Base-by-base conservation (phyloP, 1,140 invertebrate genomes). In the Solenopsis fugax region DNA sequence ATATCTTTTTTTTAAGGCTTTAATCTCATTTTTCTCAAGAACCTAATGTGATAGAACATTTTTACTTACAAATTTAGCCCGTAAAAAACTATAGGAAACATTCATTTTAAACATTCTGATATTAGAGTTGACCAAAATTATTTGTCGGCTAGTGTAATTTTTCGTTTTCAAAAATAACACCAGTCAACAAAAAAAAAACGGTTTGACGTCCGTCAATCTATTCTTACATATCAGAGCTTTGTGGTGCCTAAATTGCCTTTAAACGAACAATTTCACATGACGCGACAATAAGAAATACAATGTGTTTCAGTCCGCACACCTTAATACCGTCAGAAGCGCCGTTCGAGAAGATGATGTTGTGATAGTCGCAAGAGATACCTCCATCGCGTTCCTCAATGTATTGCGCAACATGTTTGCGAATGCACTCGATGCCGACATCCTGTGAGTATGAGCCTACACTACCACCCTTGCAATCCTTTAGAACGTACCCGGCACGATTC, bases 311-410 rank as follows among this genome's bases (percentile, higher is more conserved):
- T 1, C 29, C 2, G 2, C 91, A 85, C 90, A 97, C 97, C 96
- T 99, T 98, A 92, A 99, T 99, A 71, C 97, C 98, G 93, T 98
- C 98, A 48, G 98, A 98, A 48, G 99, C 98, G 89, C 99, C 99
- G 50, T 97, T 98, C 64, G 97, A 97, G 5, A 99, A 95, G 80
- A 98, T 97, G 82, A 99, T 96, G 95, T 99, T 97, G 75, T 97
- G 96, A 94, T 97, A 97, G 95, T 98, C 95, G 78, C 96, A 94
- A 0, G 97, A 96, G 88, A 98, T 96, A 12, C 97, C 97, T 29
- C 97, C 97, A 96, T 99, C 99, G 41, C 99, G 96, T 41, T 96
- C 93, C 93, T 97, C 93, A 91, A 99, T 99, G 94, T 99, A 99
- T 72, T 97, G 95, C 0, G 98, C 98, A 54, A 98, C 97, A 93